Base-by-base conservation (phyloP, 2,797 vertebrate genomes). In the Pitangus sulphuratus region DNA sequence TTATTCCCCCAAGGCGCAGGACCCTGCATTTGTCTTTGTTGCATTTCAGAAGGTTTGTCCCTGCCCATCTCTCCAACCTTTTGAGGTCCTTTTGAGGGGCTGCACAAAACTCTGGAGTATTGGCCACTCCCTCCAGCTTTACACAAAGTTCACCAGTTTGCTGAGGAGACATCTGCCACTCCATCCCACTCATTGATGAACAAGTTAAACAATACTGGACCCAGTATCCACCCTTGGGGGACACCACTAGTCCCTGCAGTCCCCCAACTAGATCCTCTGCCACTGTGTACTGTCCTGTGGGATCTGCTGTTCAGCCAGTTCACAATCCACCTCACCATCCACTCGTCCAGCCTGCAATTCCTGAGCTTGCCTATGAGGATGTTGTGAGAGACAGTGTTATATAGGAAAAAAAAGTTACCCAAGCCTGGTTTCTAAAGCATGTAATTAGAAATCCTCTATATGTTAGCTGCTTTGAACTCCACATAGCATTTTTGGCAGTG, bases 81-180 rank as follows among this genome's bases (percentile, higher is more conserved):
- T 11, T 0, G 0, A 37, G 15, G 53, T 6, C 12, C n/a, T 26
- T 68, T 37, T 2, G 2, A 58, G 76, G 18, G n/a, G 2, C 54
- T 60, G 10, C 19, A 17, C 7, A 61, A 47, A 33, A 5, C 54
- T 47, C 54, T 39, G 64, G 19, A 47, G 7, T 3, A 45, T 17
- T 3, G 5, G n/a, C 28, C 8, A 16, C 28, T 45, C 39, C 39
- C 30, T 12, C 39, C 39, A 60, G 13, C 4, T 69, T 30, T 39
- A 39, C 39, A 39, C 39, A 39, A 39, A 39, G 39, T 39, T 39
- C 39, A 39, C 14, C 39, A 39, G 39, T 39, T 39, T 31, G 17
- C 71, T 37, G 45, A 39, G 28, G 12, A 68, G 39, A 9, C 15
- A 39, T 30, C 30, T 30, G 33, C 30, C 0, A 20, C 64, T 61